Conservation (phyloP, 2,797 vertebrate genomes). For the Steatocranus sp. region DNA sequence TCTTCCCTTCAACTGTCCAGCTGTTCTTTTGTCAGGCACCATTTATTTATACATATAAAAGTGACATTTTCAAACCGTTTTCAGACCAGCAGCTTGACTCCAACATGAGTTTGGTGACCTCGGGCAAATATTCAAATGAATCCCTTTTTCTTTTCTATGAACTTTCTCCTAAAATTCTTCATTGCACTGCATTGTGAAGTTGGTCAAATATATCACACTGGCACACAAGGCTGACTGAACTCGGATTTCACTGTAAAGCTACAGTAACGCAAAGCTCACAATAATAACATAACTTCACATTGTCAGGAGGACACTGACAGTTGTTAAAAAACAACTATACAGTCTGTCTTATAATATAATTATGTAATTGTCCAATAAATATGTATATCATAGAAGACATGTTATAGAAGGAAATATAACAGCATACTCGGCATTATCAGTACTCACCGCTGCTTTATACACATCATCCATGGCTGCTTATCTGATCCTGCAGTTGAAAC, state of each 20-base stretch:
- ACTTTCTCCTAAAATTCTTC: not conserved
- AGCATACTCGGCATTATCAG: not conserved
- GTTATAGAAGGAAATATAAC: not conserved
- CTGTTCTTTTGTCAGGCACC: slow-evolving; percentile 46
- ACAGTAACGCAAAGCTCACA: not conserved
- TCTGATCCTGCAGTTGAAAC: slow-evolving; percentile 24
- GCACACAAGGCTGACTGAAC: not conserved
- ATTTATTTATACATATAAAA: not conserved
- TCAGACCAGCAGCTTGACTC: not conserved
- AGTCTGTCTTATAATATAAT: not conserved
- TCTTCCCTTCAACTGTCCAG: slow-evolving; percentile 24
- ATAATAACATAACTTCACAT: not conserved
- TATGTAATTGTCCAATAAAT: not conserved
- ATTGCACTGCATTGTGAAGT: not conserved
- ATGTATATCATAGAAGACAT: not conserved
- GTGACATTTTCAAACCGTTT: not conserved
- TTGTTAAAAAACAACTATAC: not conserved
- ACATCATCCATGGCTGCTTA: slow-evolving; percentile 80
- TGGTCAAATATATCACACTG: not conserved
- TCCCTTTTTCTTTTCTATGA: not conserved
- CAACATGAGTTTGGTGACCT: not conserved
- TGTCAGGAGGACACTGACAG: not conserved
- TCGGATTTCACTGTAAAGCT: not conserved
- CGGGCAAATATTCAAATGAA: not conserved
- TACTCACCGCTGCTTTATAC: slow-evolving; percentile 84